Percentiles rank a stretch among this genome's conserved stretches.
Conservation (phyloP, 2,888 invertebrate species). For the Melanotus villosus region DNA sequence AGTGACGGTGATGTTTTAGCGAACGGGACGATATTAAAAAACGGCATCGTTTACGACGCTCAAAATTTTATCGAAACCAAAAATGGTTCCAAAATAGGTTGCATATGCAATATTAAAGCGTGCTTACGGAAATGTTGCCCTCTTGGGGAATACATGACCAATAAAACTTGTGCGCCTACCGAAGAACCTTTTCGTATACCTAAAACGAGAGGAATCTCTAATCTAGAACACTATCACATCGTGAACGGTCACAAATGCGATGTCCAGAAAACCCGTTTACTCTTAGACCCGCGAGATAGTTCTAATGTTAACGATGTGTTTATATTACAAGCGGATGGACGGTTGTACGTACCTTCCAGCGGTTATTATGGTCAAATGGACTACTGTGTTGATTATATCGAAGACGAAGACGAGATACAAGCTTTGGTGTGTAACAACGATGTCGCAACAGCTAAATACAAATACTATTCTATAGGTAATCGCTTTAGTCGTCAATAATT, state of each 20-base stretch:
- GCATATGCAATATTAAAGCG: constrained; percentile 26
- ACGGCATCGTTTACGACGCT: constrained; percentile 7
- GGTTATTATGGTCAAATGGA: constrained; percentile 5
- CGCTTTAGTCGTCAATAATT: too few relatives aligned
- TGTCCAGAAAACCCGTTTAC: neutral
- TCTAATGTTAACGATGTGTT: neutral
- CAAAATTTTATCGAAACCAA: neutral
- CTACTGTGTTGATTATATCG: constrained; percentile 42
- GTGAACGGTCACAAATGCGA: constrained; percentile 23
- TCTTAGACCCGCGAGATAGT: constrained; percentile 10
- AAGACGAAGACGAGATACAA: constrained; percentile 13
- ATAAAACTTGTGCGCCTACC: constrained; percentile 27
- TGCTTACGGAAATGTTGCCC: constrained; percentile 43
- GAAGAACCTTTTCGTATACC: constrained; percentile 13
- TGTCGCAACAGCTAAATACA: neutral
- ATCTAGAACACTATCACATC: constrained; percentile 5
- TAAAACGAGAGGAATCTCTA: neutral
- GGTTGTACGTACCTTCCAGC: neutral
- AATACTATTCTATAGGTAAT: too few relatives aligned
- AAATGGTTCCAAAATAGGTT: constrained; percentile 24
- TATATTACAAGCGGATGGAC: constrained; percentile 6
- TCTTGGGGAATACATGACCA: constrained; percentile 27
- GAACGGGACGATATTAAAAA: constrained; percentile 24
- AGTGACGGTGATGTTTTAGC: constrained; percentile 20
- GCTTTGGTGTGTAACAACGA: constrained; percentile 27